Evolutionary conservation across 2,888 invertebrate genomes (phyloP).

Genomic region (Lysandra coridon): DNA sequence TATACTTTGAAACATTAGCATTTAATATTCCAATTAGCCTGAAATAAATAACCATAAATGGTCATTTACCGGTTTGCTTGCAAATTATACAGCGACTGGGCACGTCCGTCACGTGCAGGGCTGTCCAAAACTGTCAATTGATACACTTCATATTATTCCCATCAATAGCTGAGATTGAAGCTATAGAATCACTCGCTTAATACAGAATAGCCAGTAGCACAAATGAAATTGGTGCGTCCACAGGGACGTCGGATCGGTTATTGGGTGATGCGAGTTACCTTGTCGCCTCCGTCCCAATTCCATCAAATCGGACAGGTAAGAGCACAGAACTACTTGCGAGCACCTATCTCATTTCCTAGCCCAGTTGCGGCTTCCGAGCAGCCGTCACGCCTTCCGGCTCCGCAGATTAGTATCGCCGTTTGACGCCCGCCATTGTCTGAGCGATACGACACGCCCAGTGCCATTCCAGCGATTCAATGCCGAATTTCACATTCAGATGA

Average conservation of each 20-base stretch:
- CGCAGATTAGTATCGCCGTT: constrained; percentile 77
- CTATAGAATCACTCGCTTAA: not conserved
- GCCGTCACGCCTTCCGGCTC: constrained; percentile 74
- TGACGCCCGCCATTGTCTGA: constrained; percentile 71
- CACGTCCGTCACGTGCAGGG: not conserved
- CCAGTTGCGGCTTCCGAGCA: constrained; percentile 76
- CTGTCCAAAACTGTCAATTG: not conserved
- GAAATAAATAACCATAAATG: constrained; percentile 4
- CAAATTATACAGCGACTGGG: not conserved
- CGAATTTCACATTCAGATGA: constrained; percentile 1
- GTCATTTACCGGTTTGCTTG: not conserved
- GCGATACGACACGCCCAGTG: constrained; percentile 49
- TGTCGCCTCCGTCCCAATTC: constrained; percentile 56
- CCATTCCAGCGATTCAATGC: not conserved
- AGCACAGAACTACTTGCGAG: constrained; percentile 58
- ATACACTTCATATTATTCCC: not conserved
- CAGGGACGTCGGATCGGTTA: constrained; percentile 13
- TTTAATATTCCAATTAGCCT: not conserved
- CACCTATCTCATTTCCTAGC: constrained; percentile 80
- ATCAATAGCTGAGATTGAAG: not conserved
- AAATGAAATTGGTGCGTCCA: not conserved
- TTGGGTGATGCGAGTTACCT: constrained; percentile 37
- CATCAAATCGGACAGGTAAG: constrained; percentile 54
- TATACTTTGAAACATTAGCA: not conserved
- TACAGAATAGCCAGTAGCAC: not conserved